A percentile compares a stretch with the other conserved stretches of the same genome.
Evolutionary conservation across 2,113 vertebrate species (phyloP).

Genomic region (Oreochromis niloticus): DNA sequence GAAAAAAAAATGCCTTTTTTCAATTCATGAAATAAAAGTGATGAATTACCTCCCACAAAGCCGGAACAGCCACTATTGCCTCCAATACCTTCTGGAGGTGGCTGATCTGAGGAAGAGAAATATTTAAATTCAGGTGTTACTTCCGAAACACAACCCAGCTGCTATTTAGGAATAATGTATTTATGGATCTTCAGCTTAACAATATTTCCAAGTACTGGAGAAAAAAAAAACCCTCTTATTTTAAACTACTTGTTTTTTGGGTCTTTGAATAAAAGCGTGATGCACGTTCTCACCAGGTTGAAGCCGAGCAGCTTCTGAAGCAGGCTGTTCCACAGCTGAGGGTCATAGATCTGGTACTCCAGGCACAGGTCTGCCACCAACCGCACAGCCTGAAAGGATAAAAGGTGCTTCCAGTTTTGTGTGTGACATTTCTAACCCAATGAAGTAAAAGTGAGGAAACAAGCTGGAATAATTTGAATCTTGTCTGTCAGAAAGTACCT

Average conservation of each 20-base stretch:
- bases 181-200: background rate
- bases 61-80: conserved; percentile 75
- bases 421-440: background rate
- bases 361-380: conserved; percentile 88
- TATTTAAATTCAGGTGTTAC: background rate
- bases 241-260: background rate
- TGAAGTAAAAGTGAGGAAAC: background rate
- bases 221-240: accelerated
- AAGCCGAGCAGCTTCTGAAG: conserved; percentile 89
- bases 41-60: conserved; percentile 84
- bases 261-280: background rate
- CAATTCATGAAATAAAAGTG: background rate
- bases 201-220: background rate
- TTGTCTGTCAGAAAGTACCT: conserved; percentile 56
- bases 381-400: conserved; percentile 78
- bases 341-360: conserved; percentile 86
- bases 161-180: background rate
- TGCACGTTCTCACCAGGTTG: conserved; percentile 77
- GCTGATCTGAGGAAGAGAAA: conserved; percentile 69
- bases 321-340: conserved; percentile 87
- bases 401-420: background rate
- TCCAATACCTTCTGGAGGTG: conserved; percentile 85
- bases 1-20: background rate
- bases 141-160: background rate
- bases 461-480: background rate